Evolutionary conservation across 2,888 invertebrate genomes (phyloP).

Genomic region (Philhelius pedissequus): DNA sequence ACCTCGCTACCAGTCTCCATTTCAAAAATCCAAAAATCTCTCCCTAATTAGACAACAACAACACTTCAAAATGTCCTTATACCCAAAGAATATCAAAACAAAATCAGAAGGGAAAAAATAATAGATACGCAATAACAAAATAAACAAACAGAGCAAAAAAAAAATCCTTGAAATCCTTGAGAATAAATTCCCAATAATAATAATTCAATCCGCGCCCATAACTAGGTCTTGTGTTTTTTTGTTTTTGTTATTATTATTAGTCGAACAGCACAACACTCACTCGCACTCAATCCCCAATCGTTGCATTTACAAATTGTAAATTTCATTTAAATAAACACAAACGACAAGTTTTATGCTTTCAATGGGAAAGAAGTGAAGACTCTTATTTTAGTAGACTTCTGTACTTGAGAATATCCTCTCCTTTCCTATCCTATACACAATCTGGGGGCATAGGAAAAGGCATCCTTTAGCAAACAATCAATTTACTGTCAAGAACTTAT

Average conservation of each 20-base stretch:
- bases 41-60: conserved; percentile 29
- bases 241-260: not conserved
- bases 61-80: not conserved
- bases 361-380: conserved; percentile 46
- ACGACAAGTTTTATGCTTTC: conserved; percentile 54
- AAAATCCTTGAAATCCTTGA: conserved; percentile 9
- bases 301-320: conserved; percentile 58
- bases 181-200: conserved; percentile 12
- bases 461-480: conserved; percentile 67
- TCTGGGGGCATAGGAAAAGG: conserved; percentile 1
- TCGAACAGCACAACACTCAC: no score
- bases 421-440: no score
- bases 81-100: conserved; percentile 2
- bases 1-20: not conserved
- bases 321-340: conserved; percentile 64
- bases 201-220: not conserved
- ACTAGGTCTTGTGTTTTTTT: not conserved
- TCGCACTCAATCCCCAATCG: conserved; percentile 17
- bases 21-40: conserved; percentile 1
- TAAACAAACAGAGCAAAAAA: not conserved
- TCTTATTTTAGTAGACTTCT: conserved; percentile 1
- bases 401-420: not conserved
- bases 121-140: not conserved
- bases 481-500: conserved; percentile 67
- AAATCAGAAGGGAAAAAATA: not conserved